Conservation (phyloP, 1,140 invertebrate species). For the Drosophila mojavensis region DNA sequence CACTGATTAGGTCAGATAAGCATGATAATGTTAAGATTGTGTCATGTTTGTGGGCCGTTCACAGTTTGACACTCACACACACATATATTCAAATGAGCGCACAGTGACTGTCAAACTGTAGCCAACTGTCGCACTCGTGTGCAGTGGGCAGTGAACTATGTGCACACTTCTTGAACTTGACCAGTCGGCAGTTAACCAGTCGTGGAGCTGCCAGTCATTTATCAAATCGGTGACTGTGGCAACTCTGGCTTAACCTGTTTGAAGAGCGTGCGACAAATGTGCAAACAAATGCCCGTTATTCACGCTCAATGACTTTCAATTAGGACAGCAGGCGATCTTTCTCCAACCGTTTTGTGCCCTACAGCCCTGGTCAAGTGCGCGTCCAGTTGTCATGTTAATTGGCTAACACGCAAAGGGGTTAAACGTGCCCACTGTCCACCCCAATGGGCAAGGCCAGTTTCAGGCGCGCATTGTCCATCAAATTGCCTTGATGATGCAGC, state of each 20-base stretch:
- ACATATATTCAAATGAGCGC: too few species aligned
- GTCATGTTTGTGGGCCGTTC: constrained; percentile 50
- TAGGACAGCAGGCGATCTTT: constrained; percentile 42
- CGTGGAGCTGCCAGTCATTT: constrained; percentile 53
- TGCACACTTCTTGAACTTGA: constrained; percentile 49
- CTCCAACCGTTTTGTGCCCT: background rate
- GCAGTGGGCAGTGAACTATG: constrained; percentile 60
- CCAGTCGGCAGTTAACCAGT: constrained; percentile 1
- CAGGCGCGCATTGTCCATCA: constrained; percentile 15
- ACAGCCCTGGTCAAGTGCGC: constrained; percentile 51
- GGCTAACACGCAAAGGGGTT: constrained; percentile 59
- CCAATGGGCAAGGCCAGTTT: background rate
- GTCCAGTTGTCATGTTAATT: constrained; percentile 63
- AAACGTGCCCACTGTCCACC: constrained; percentile 38
- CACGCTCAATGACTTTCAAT: constrained; percentile 76
- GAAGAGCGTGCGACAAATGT: constrained; percentile 51
- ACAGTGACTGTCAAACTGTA: constrained; percentile 33
- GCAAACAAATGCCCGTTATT: constrained; percentile 53
- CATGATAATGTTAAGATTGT: constrained; percentile 77
- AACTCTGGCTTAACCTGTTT: constrained; percentile 66
- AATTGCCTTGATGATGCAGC: constrained; percentile 45
- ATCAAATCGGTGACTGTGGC: constrained; percentile 47
- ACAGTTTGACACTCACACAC: background rate
- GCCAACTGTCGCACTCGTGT: constrained; percentile 70
- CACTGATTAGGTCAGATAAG: constrained; percentile 74